Evolutionary conservation across 2,888 invertebrate species (phyloP).

Genomic region (Eremobia ochroleuca): DNA sequence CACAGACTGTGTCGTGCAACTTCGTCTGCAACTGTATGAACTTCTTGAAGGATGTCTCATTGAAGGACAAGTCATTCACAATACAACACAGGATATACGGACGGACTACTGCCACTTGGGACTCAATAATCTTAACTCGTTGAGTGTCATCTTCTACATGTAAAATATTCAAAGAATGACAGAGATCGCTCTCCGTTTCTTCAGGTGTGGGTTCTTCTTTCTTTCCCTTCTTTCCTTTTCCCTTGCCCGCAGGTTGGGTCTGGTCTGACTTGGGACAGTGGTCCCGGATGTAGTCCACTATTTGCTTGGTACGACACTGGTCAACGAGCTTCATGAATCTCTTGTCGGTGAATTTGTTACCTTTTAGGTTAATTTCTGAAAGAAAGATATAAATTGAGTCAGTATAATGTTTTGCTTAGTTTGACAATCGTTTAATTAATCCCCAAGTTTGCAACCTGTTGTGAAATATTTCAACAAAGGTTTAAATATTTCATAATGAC

Average conservation of each 20-base stretch:
- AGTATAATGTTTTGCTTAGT: neutral
- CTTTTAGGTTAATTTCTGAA: constrained; percentile 93
- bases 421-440: constrained; percentile 2
- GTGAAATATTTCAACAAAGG: constrained; percentile 32
- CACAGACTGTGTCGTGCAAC: constrained; percentile 94
- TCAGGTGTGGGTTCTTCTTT: constrained; percentile 82
- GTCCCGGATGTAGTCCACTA: constrained; percentile 94
- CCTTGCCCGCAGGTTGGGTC: constrained; percentile 74
- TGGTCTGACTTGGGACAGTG: constrained; percentile 90
- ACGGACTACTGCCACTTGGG: constrained; percentile 92
- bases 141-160: constrained; percentile 88
- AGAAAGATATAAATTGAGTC: neutral
- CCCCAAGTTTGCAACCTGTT: neutral
- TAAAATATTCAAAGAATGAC: constrained; percentile 85
- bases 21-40: constrained; percentile 96
- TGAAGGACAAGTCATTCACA: constrained; percentile 92
- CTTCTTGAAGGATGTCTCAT: constrained; percentile 92
- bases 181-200: constrained; percentile 77
- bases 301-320: constrained; percentile 94
- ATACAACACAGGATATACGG: constrained; percentile 94
- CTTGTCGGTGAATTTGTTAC: constrained; percentile 94
- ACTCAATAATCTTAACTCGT: constrained; percentile 89
- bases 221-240: constrained; percentile 84
- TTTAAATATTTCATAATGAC: constrained; percentile 26
- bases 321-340: constrained; percentile 94